phyloP scores from a whole-genome alignment of 2,113 vertebrate species.

The Spheniscus mendiculus region DNA sequence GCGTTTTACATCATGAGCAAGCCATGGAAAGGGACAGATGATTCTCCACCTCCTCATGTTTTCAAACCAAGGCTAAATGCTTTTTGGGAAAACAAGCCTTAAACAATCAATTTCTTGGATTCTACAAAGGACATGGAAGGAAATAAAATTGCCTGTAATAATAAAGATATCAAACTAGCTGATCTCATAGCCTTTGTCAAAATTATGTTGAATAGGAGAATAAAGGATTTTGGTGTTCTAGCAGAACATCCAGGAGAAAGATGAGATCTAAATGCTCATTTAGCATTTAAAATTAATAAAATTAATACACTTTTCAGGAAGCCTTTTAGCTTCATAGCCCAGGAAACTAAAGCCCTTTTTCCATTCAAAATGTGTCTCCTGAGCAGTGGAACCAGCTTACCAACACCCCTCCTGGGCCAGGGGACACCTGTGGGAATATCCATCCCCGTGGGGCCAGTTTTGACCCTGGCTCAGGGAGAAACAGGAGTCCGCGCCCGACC shows the following conservation, averaged over 20 bases:
- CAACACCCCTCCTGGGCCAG: neutral
- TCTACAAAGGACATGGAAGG: neutral
- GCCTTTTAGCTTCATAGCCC: neutral
- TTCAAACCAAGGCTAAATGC: neutral
- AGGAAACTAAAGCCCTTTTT: neutral
- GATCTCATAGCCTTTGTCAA: neutral
- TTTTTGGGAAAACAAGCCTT: neutral
- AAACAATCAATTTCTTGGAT: neutral
- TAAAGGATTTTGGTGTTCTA: neutral
- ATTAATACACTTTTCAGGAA: neutral
- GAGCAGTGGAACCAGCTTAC: neutral
- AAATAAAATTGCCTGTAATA: neutral
- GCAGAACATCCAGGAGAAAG: neutral
- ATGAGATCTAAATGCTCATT: neutral
- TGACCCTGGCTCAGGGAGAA: neutral
- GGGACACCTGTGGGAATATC: neutral
- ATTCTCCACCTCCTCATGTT: neutral
- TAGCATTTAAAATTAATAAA: neutral
- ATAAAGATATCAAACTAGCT: neutral
- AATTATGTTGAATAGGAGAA: neutral
- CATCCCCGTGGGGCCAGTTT: neutral
- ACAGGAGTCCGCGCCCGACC: neutral
- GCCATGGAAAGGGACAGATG: neutral
- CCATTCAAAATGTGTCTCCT: neutral
- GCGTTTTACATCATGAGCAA: neutral